A percentile compares a stretch with the other conserved stretches of the same genome.
Evolutionary conservation across 2,797 vertebrate genomes (phyloP).

Genomic region (Helicolenus hilgendorfi): DNA sequence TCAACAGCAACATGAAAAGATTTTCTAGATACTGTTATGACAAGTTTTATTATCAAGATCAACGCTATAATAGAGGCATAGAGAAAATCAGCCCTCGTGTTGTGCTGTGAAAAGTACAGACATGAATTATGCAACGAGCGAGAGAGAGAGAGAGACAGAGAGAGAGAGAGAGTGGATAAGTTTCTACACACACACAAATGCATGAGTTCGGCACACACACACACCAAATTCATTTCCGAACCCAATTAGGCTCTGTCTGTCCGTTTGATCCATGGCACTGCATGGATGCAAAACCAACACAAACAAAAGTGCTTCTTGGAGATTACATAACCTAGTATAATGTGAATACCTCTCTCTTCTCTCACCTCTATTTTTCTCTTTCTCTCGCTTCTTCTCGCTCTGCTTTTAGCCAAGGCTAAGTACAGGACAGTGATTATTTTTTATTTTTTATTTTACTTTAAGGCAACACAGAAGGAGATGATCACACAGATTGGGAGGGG

Average conservation of each 20-base stretch:
- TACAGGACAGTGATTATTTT: slow-evolving; percentile 14
- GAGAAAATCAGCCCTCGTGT: slow-evolving; percentile 37
- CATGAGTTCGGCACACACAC: not conserved
- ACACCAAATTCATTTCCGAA: slow-evolving; percentile 62
- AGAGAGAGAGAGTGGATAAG: not conserved
- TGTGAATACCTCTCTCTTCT: slow-evolving; percentile 48
- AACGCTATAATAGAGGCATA: slow-evolving; percentile 25
- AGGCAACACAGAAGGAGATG: slow-evolving; percentile 20
- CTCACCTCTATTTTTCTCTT: slow-evolving; percentile 30
- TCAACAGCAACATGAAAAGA: slow-evolving; percentile 30
- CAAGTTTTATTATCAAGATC: slow-evolving; percentile 54
- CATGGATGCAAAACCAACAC: slow-evolving; percentile 77
- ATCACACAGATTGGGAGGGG: slow-evolving; percentile 18
- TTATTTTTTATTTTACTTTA: slow-evolving; percentile 11
- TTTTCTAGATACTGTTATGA: slow-evolving; percentile 40
- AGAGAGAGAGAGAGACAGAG: not conserved
- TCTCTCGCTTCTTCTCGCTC: not conserved
- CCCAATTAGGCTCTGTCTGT: slow-evolving; percentile 81
- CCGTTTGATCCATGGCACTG: slow-evolving; percentile 76
- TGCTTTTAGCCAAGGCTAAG: slow-evolving; percentile 3
- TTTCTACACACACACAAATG: not conserved
- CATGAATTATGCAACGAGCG: slow-evolving; percentile 71
- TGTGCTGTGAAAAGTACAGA: slow-evolving; percentile 41
- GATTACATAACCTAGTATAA: slow-evolving; percentile 71
- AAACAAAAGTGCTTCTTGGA: slow-evolving; percentile 75